phyloP scores from a whole-genome alignment of 2,797 vertebrate species.

The Macroramphosus scolopax region DNA sequence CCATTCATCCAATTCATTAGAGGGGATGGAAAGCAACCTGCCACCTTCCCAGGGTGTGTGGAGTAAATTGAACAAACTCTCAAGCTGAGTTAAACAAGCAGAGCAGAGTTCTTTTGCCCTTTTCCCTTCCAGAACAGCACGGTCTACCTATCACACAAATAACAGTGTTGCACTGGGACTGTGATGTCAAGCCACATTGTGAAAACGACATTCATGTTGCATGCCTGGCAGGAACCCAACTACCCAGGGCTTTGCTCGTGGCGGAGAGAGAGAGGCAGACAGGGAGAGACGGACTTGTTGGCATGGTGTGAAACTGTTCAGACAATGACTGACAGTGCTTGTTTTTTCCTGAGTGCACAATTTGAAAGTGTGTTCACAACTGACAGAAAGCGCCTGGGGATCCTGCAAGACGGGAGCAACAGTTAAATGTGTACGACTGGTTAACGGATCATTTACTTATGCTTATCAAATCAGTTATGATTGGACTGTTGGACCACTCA shows the following conservation, averaged over 20 bases:
- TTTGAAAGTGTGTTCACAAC: constrained; percentile 15
- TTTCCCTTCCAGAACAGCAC: constrained; percentile 40
- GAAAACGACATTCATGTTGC: constrained; percentile 57
- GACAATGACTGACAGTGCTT: constrained; percentile 31
- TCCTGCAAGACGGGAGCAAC: constrained; percentile 2
- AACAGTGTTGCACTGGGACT: constrained; percentile 63
- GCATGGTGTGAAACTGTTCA: constrained; percentile 45
- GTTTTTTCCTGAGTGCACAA: constrained; percentile 8
- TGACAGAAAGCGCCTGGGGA: constrained; percentile 1
- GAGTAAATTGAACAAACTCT: constrained; percentile 70
- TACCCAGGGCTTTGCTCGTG: constrained; percentile 55
- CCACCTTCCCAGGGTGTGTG: constrained; percentile 48
- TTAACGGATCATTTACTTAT: background rate
- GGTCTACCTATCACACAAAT: constrained; percentile 67
- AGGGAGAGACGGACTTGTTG: too few species aligned
- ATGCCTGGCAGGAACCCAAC: constrained; percentile 58
- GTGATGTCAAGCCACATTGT: constrained; percentile 52
- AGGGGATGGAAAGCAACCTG: constrained; percentile 45
- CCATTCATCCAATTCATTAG: constrained; percentile 37
- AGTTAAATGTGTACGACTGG: background rate
- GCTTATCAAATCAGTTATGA: background rate
- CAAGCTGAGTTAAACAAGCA: constrained; percentile 45
- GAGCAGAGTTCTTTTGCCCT: constrained; percentile 41
- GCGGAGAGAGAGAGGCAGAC: constrained; percentile 42
- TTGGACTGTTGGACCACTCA: too few species aligned